Evolutionary conservation across 2,113 vertebrate species (phyloP).

Genomic region (Burhinus oedicnemus): DNA sequence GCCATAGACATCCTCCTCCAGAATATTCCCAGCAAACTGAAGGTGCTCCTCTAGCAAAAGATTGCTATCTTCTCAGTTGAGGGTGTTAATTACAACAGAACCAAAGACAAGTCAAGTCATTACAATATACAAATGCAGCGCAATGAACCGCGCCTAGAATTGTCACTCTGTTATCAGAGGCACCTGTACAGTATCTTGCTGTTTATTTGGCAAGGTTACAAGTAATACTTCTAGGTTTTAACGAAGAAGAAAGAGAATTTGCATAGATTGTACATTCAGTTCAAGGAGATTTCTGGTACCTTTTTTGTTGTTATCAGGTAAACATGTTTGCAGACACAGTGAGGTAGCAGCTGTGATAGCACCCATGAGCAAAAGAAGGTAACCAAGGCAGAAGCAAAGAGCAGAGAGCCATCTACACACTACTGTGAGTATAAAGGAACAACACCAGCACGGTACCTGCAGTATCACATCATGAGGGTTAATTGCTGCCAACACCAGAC

Average conservation of each 20-base stretch:
- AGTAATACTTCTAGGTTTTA: slow-evolving; percentile 68
- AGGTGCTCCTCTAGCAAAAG: slow-evolving; percentile 6
- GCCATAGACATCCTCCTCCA: not conserved
- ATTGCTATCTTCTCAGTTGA: not conserved
- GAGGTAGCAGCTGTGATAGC: slow-evolving; percentile 84
- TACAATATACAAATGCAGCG: slow-evolving; percentile 69
- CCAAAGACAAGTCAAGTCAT: slow-evolving; percentile 59
- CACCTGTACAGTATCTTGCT: slow-evolving; percentile 78
- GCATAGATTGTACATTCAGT: slow-evolving; percentile 86
- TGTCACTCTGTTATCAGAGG: slow-evolving; percentile 73
- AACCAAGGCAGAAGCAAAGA: slow-evolving; percentile 69
- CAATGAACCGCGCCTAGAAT: slow-evolving; percentile 69
- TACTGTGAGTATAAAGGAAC: not conserved
- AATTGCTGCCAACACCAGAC: not conserved
- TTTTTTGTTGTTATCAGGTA: slow-evolving; percentile 61
- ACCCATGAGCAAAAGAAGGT: slow-evolving; percentile 75
- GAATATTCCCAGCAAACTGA: slow-evolving; percentile 60
- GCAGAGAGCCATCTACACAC: not conserved
- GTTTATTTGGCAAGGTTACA: slow-evolving; percentile 72
- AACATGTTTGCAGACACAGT: slow-evolving; percentile 75
- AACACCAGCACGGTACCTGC: not conserved
- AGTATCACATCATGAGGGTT: not conserved
- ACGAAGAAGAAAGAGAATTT: slow-evolving; percentile 71
- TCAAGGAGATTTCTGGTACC: slow-evolving; percentile 68
- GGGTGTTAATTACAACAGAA: slow-evolving; percentile 67